phyloP scores from a whole-genome alignment of 2,113 vertebrate species.

The Propithecus coquereli region DNA sequence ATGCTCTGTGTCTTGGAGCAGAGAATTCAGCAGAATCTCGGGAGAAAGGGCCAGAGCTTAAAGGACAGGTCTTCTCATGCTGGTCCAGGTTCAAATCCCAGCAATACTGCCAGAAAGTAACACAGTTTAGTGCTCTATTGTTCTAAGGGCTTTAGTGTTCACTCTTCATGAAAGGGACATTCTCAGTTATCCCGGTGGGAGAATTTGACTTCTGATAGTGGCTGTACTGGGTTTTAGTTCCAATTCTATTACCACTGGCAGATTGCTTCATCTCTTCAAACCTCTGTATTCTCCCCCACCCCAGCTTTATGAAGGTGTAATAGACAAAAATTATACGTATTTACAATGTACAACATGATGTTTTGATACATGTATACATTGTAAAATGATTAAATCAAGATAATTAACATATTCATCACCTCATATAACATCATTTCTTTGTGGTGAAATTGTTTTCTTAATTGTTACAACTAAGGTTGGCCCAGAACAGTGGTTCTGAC shows the following conservation, averaged over 20 bases:
- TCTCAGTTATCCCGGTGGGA: background rate
- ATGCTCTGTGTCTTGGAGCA: background rate
- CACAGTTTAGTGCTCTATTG: background rate
- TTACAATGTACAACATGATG: background rate
- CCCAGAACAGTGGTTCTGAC: background rate
- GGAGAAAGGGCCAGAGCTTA: background rate
- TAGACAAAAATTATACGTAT: background rate
- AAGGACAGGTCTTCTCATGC: background rate
- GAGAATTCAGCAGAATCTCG: background rate
- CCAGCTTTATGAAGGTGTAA: background rate
- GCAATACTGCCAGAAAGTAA: background rate
- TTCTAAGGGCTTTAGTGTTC: background rate
- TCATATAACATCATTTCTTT: background rate
- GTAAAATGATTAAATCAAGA: background rate
- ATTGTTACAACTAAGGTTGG: background rate
- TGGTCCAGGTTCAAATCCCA: background rate
- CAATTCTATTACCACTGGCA: background rate
- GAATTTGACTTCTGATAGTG: no score
- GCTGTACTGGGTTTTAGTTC: background rate
- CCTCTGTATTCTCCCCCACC: background rate
- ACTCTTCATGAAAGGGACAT: background rate
- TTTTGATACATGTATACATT: background rate
- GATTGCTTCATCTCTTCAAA: background rate
- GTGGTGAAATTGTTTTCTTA: background rate
- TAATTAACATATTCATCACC: background rate